These are phyloP conservation scores for Danionella dracula DNA, from an alignment of 2,797 vertebrate species.

Conservation along the genomic window DNA sequence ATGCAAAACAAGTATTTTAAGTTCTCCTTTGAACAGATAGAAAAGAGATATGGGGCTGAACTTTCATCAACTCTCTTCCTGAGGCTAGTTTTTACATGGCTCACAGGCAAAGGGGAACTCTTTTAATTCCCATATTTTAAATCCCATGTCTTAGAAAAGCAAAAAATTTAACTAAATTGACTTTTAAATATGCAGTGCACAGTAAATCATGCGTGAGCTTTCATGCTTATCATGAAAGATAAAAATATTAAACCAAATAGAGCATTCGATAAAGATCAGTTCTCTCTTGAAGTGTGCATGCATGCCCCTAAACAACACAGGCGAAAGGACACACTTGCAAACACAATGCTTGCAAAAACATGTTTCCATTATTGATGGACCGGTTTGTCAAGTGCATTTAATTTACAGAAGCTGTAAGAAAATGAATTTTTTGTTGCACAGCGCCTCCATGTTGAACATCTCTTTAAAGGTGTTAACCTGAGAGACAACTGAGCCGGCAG, in stretches of 20 bases:
- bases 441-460: neutral
- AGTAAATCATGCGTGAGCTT: neutral
- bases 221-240: too few species aligned
- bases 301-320: neutral
- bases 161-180: too few species aligned
- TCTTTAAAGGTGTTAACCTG: slow-evolving; percentile 4
- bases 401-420: neutral
- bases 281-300: neutral
- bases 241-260: neutral
- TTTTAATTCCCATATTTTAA: too few species aligned
- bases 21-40: too few species aligned
- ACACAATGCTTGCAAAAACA: neutral
- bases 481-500: slow-evolving; percentile 1
- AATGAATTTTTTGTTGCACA: neutral
- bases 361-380: neutral
- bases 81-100: too few species aligned
- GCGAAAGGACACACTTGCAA: neutral
- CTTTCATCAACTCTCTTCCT: too few species aligned
- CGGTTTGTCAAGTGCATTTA: neutral
- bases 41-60: too few species aligned
- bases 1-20: too few species aligned
- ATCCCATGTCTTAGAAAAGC: too few species aligned
- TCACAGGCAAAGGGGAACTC: too few species aligned
- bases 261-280: neutral
- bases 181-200: neutral